Conservation (phyloP, 2,113 vertebrate species). For the Phaetusa simplex region DNA sequence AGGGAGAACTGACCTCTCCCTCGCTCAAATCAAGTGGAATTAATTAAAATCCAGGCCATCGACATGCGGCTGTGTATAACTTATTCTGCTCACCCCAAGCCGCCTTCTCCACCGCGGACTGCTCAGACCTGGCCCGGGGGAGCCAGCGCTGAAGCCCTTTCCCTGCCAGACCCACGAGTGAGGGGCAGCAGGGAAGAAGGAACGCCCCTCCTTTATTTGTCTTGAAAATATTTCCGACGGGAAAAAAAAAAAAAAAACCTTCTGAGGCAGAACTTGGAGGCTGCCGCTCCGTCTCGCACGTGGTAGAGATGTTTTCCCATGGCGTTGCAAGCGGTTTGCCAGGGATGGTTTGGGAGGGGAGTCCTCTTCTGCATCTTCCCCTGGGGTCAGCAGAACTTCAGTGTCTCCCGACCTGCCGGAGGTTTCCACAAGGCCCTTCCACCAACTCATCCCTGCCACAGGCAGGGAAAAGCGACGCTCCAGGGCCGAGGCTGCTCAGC, state of each 20-base stretch:
- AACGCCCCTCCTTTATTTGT: neutral
- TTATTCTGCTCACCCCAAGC: neutral
- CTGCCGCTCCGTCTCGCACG: neutral
- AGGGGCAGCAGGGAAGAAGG: neutral
- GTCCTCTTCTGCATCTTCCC: neutral
- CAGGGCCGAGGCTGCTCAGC: too few species aligned
- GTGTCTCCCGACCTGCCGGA: neutral
- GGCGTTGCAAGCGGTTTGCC: neutral
- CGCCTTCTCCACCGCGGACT: neutral
- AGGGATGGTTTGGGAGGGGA: neutral
- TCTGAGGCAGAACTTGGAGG: neutral
- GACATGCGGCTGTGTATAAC: neutral
- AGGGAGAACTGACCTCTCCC: neutral
- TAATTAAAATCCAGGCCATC: slow-evolving; percentile 18
- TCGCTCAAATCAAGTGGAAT: neutral
- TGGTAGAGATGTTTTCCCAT: neutral
- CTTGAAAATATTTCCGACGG: neutral
- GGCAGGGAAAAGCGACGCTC: neutral
- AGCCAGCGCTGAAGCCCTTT: neutral
- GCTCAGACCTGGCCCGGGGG: neutral
- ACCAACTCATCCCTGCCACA: neutral
- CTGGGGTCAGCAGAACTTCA: neutral
- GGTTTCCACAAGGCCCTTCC: neutral
- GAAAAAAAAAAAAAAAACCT: neutral
- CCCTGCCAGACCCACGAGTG: neutral